Evolutionary conservation across 2,113 vertebrate species (phyloP).

Genomic region (Opisthocomus hoazin): DNA sequence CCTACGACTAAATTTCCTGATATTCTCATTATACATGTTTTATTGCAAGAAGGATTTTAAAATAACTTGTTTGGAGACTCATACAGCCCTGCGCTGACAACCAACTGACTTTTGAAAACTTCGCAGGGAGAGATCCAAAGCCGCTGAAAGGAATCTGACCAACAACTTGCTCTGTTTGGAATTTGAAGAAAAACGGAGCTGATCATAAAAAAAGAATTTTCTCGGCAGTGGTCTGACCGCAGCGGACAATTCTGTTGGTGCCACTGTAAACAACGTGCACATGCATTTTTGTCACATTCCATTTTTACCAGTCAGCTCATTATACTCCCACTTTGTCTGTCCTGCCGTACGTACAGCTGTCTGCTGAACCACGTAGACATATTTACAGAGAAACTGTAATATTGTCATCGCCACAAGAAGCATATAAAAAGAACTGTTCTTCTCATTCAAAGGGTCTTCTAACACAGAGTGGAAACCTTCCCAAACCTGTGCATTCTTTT

Average conservation of each 20-base stretch:
- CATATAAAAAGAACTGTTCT: neutral
- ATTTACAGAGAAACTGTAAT: neutral
- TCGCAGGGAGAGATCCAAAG: neutral
- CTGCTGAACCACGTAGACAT: neutral
- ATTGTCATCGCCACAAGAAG: neutral
- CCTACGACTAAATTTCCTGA: neutral
- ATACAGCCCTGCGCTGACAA: neutral
- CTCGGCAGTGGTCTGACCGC: neutral
- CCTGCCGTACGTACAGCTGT: neutral
- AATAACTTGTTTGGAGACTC: neutral
- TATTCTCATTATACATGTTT: neutral
- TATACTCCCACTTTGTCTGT: conserved; percentile 23
- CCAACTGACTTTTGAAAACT: neutral
- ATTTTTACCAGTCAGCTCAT: conserved; percentile 8
- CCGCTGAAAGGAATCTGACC: neutral
- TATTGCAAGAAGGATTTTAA: neutral
- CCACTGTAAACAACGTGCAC: neutral
- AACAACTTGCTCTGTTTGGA: neutral
- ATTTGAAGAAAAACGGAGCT: neutral
- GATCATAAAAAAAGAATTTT: neutral
- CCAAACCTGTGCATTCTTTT: neutral
- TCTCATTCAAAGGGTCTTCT: neutral
- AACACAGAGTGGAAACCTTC: neutral
- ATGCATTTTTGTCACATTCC: conserved; percentile 36
- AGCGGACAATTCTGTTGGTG: neutral